A percentile compares a stretch with the other conserved stretches of the same genome.
phyloP scores from a whole-genome alignment of 2,888 invertebrate species.

The Mythimna albipuncta region DNA sequence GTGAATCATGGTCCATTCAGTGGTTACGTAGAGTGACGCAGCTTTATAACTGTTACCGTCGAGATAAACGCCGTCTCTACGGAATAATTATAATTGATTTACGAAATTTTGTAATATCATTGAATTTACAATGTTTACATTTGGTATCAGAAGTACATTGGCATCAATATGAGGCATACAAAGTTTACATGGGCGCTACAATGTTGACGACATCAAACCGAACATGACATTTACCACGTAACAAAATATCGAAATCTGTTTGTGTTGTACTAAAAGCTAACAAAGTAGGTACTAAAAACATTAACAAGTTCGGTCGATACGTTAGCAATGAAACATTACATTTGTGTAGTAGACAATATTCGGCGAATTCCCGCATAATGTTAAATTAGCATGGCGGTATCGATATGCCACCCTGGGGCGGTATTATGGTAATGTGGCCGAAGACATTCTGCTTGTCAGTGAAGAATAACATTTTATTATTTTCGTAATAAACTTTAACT shows the following conservation, averaged over 20 bases:
- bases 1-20: constrained; percentile 86
- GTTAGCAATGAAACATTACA: constrained; percentile 40
- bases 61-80: constrained; percentile 72
- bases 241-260: constrained; percentile 19
- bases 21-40: constrained; percentile 77
- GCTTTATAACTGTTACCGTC: constrained; percentile 74
- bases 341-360: constrained; percentile 50
- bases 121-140: constrained; percentile 31
- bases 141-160: constrained; percentile 24
- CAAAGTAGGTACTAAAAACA: constrained; percentile 14
- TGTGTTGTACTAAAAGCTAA: constrained; percentile 11
- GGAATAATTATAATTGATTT: constrained; percentile 67
- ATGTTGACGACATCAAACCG: constrained; percentile 11
- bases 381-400: constrained; percentile 65
- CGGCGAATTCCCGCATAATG: constrained; percentile 66
- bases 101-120: constrained; percentile 37
- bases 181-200: constrained; percentile 13
- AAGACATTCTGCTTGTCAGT: constrained; percentile 50
- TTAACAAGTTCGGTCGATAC: constrained; percentile 24
- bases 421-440: constrained; percentile 57
- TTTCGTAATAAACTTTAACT: constrained; percentile 49
- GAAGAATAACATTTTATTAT: constrained; percentile 50
- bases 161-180: constrained; percentile 6
- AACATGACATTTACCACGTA: constrained; percentile 3
- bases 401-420: constrained; percentile 50